Evolutionary conservation across 2,888 invertebrate species (phyloP).

Genomic region (Ennomos fuscantarius): DNA sequence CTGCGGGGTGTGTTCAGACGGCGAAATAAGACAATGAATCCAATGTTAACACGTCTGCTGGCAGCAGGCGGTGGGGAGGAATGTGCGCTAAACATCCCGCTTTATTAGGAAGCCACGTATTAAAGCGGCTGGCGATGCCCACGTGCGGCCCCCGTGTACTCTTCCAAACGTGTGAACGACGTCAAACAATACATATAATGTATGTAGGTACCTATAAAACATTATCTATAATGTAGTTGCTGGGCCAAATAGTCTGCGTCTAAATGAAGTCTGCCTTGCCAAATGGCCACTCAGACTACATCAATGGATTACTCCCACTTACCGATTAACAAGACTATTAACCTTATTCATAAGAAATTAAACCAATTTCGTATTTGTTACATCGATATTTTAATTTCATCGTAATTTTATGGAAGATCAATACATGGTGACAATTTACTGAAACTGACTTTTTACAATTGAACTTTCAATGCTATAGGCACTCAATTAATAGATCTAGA

Average conservation of each 20-base stretch:
- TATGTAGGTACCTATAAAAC: slow-evolving; percentile 34
- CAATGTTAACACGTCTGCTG: slow-evolving; percentile 45
- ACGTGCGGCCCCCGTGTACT: slow-evolving; percentile 61
- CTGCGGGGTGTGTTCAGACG: slow-evolving; percentile 3
- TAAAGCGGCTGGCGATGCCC: slow-evolving; percentile 57
- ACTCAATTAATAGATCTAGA: slow-evolving; percentile 83
- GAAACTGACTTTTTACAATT: slow-evolving; percentile 84
- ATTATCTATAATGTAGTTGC: slow-evolving; percentile 44
- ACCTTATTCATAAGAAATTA: slow-evolving; percentile 52
- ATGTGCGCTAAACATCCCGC: slow-evolving; percentile 52
- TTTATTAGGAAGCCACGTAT: slow-evolving; percentile 81
- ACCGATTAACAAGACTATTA: slow-evolving; percentile 1
- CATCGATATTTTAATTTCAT: slow-evolving; percentile 85
- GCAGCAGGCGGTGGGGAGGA: slow-evolving; percentile 44
- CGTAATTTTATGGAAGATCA: slow-evolving; percentile 86
- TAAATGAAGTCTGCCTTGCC: slow-evolving; percentile 45
- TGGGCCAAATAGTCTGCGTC: slow-evolving; percentile 41
- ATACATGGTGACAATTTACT: slow-evolving; percentile 84
- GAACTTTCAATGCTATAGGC: slow-evolving; percentile 84
- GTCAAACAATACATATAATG: slow-evolving; percentile 47
- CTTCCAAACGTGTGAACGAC: slow-evolving; percentile 57
- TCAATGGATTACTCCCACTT: slow-evolving; percentile 12
- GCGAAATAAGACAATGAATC: slow-evolving; percentile 45
- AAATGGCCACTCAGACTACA: slow-evolving; percentile 39
- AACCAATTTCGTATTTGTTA: slow-evolving; percentile 77